Conservation (phyloP, 2,113 vertebrate genomes). For the Calonectris borealis region DNA sequence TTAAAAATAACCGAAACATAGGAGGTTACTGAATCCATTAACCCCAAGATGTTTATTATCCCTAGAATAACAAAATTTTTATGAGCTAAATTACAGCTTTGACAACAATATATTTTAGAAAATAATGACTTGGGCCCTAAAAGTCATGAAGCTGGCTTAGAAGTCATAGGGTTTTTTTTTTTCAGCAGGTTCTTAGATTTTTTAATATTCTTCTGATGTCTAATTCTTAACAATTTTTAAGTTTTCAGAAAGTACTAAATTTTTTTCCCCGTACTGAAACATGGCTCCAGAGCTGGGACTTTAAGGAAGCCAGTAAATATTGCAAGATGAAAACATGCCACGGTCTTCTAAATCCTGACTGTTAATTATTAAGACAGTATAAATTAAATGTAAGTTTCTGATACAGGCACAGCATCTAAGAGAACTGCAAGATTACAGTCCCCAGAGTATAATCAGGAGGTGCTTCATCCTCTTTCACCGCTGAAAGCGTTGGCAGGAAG, state of each 20-base stretch:
- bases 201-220: not conserved
- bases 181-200: not conserved
- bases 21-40: not conserved
- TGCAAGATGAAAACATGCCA: not conserved
- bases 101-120: not conserved
- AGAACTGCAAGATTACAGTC: not conserved
- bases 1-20: not conserved
- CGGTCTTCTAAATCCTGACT: not conserved
- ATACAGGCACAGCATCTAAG: not conserved
- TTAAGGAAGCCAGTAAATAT: not conserved
- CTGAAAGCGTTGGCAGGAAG: not conserved
- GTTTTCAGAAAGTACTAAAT: not conserved
- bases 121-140: not conserved
- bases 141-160: not conserved
- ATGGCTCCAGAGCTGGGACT: not conserved
- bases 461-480: not conserved
- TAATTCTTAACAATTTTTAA: not conserved
- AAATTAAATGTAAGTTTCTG: not conserved
- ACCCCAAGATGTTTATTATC: not conserved
- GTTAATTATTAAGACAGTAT: not conserved
- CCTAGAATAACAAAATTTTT: constrained; percentile 2
- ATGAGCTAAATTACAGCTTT: constrained; percentile 1
- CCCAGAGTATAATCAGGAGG: not conserved
- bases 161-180: not conserved
- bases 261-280: not conserved